Evolutionary conservation across 2,888 invertebrate species (phyloP).

Genomic region (Drosophila trichaetosa): DNA sequence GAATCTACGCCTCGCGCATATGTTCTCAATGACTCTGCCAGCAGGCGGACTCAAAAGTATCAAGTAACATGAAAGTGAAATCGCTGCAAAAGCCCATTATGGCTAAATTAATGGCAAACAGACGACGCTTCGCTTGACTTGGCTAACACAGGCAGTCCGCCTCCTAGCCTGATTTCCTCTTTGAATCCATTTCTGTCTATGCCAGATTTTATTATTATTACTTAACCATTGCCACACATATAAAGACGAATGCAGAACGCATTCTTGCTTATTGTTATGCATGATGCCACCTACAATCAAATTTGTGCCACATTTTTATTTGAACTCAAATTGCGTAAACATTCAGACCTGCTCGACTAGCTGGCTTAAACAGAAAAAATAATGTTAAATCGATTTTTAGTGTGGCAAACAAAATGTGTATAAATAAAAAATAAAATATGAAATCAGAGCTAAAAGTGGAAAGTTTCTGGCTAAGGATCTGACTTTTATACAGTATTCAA

Average conservation of each 20-base stretch:
- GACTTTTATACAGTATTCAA: background rate
- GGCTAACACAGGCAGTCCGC: background rate
- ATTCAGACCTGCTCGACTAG: background rate
- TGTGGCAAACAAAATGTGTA: background rate
- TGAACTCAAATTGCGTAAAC: background rate
- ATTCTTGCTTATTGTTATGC: conserved; percentile 65
- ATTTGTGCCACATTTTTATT: conserved; percentile 65
- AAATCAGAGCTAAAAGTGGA: background rate
- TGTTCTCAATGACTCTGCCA: conserved; percentile 65
- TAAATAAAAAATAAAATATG: background rate
- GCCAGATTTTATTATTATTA: conserved; percentile 49
- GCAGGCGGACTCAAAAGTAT: conserved; percentile 59
- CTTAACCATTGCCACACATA: conserved; percentile 9
- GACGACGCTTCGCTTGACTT: background rate
- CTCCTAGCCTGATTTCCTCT: conserved; percentile 16
- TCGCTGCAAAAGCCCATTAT: conserved; percentile 69
- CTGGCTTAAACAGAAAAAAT: background rate
- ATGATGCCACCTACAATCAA: conserved; percentile 58
- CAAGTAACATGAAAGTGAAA: conserved; percentile 76
- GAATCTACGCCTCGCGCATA: conserved; percentile 54
- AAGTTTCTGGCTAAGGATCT: background rate
- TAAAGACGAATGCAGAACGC: conserved; percentile 16
- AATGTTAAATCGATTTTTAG: background rate
- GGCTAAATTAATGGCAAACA: conserved; percentile 72
- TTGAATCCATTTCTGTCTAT: conserved; percentile 48